Base-by-base conservation (phyloP, 2,113 vertebrate species). In the Tiliqua scincoides region DNA sequence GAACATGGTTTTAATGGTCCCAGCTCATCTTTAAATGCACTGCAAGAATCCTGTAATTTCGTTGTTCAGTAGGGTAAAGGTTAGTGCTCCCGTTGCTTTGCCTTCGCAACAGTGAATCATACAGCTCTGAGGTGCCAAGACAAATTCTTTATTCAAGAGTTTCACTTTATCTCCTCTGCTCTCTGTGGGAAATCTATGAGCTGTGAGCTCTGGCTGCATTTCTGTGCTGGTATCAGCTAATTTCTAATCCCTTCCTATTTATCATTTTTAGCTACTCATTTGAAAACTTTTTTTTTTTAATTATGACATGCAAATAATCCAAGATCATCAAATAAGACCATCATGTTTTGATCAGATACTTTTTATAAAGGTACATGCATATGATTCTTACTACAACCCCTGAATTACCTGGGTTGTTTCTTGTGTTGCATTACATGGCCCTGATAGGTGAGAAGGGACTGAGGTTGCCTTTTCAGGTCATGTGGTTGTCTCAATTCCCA, bases 41-140 rank as follows among this genome's bases (percentile, higher is more conserved):
- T 17, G 32, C 21, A 82, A 84, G 80, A 90, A 79, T 23, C 43
- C 89, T 85, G 54, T 59, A 48, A 68, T 88, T 73, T 48, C 0
- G 0, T 12, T 92, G 74, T 79, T 89, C 85, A 89, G 79, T 0
- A n/a, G 2, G 0, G 10, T 85, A 3, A 15, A 91, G 81, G 77
- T 75, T 82, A 62, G 80, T 57, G 40, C 84, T 80, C 82, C 5
- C 0, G 32, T 23, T 90, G 71, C 54, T 92, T 91, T 87, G 84
- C 62, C 67, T 79, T 81, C 15, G 3, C 11, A 88, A 92, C 92
- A 71, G 83, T 91, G 88, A 92, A 90, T 92, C 86, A 86, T 85
- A 37, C 74, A 85, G 68, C 11, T 91, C 75, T 81, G 61, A 0
- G 0, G 21, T 85, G 86, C 90, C 85, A 92, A 93, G 87, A 91